Evolutionary conservation across 2,888 invertebrate genomes (phyloP).

Genomic region (Pelosia muscerda): DNA sequence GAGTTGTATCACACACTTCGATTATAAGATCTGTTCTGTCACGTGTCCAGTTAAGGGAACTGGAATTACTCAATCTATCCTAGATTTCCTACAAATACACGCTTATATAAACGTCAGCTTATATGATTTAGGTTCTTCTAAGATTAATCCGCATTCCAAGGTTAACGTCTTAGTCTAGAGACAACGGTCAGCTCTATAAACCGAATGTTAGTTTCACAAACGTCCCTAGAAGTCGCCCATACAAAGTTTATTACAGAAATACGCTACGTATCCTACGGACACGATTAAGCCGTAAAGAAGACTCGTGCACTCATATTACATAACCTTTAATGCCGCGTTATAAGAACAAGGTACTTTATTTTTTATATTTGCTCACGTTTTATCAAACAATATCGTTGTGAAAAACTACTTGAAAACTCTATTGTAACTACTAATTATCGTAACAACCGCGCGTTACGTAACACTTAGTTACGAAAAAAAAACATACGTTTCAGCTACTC

Average conservation of each 20-base stretch:
- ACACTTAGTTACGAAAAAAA: slow-evolving; percentile 25
- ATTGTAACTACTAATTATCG: slow-evolving; percentile 39
- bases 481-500: slow-evolving; percentile 9
- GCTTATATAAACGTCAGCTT: background rate
- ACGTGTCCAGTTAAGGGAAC: background rate
- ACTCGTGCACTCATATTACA: slow-evolving; percentile 51
- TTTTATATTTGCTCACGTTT: slow-evolving; percentile 36
- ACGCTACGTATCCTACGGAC: slow-evolving; percentile 33
- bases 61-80: background rate
- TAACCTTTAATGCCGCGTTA: slow-evolving; percentile 52
- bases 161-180: slow-evolving; percentile 14
- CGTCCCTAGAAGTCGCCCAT: slow-evolving; percentile 14
- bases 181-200: slow-evolving; percentile 17
- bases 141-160: slow-evolving; percentile 5
- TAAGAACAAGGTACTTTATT: slow-evolving; percentile 42
- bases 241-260: slow-evolving; percentile 36
- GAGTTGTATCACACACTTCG: background rate
- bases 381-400: slow-evolving; percentile 34
- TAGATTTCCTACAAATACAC: background rate
- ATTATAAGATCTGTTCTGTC: background rate
- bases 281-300: slow-evolving; percentile 46
- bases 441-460: slow-evolving; percentile 37
- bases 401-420: slow-evolving; percentile 36
- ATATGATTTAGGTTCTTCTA: background rate
- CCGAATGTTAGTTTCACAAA: slow-evolving; percentile 17